phyloP scores from a whole-genome alignment of 2,113 vertebrate genomes.

The Aramus guarauna region DNA sequence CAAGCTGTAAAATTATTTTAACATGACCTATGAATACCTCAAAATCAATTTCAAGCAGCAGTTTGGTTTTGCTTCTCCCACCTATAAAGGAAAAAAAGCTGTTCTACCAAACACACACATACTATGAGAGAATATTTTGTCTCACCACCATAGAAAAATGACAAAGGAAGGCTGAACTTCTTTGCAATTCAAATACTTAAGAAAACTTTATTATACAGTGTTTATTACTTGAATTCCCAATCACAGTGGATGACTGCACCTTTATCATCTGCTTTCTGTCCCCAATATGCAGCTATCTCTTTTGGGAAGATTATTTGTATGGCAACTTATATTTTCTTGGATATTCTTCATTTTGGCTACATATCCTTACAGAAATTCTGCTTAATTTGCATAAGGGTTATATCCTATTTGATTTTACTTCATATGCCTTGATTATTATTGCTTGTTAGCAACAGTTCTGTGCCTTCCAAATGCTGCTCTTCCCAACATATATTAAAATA shows the following conservation, averaged over 20 bases:
- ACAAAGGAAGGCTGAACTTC: not conserved
- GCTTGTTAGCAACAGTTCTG: not conserved
- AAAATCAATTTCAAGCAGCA: not conserved
- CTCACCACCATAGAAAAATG: not conserved
- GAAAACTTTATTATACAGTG: not conserved
- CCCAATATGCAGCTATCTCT: not conserved
- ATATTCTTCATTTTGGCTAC: conserved; percentile 16
- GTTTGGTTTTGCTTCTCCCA: not conserved
- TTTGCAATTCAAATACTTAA: not conserved
- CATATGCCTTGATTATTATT: not conserved
- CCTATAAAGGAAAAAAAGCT: not conserved
- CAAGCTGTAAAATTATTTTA: not conserved
- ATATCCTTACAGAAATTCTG: not conserved
- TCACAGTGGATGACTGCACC: not conserved
- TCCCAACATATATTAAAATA: conserved; percentile 22
- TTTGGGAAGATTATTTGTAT: not conserved
- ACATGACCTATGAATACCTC: not conserved
- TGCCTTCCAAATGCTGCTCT: not conserved
- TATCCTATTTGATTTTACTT: conserved; percentile 14
- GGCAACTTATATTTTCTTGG: not conserved
- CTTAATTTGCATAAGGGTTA: not conserved
- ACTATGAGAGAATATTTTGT: not conserved
- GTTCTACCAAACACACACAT: not conserved
- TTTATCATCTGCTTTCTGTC: not conserved
- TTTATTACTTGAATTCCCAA: not conserved